phyloP scores from a whole-genome alignment of 2,888 invertebrate genomes.

The Aphelenchoides bicaudatus region DNA sequence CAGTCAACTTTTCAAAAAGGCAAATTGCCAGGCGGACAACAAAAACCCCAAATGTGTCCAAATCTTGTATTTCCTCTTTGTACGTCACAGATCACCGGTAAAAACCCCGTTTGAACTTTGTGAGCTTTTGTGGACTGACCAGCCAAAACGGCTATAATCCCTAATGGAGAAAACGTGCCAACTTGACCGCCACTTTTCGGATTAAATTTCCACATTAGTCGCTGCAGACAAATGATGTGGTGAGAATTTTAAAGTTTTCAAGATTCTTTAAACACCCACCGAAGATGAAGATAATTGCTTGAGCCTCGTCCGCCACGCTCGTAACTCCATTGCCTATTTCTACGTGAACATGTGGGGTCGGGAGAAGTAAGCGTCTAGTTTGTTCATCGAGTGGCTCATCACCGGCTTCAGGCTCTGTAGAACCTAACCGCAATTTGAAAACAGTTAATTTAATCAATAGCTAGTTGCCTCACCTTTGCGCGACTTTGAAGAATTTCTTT shows the following conservation, averaged over 20 bases:
- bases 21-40: too few species aligned
- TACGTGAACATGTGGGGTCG: conserved; percentile 22
- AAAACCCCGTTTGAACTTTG: too few species aligned
- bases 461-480: too few species aligned
- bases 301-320: conserved; percentile 24
- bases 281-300: conserved; percentile 50
- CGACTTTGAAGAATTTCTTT: conserved; percentile 19
- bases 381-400: conserved; percentile 16
- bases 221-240: background rate
- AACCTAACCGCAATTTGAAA: conserved; percentile 18
- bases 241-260: background rate
- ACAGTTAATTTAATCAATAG: too few species aligned
- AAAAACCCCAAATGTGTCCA: too few species aligned
- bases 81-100: too few species aligned
- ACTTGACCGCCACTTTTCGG: too few species aligned
- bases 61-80: too few species aligned
- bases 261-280: conserved; percentile 35
- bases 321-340: conserved; percentile 35
- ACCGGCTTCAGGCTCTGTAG: conserved; percentile 25
- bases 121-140: too few species aligned
- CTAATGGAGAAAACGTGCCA: too few species aligned
- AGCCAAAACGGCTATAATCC: too few species aligned
- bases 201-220: background rate
- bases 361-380: conserved; percentile 19
- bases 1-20: too few species aligned